Percentiles rank a stretch among this genome's conserved stretches.
These are phyloP conservation scores for Vesta saturnalis DNA, from an alignment of 2,888 invertebrate genomes.

Conservation along the genomic window DNA sequence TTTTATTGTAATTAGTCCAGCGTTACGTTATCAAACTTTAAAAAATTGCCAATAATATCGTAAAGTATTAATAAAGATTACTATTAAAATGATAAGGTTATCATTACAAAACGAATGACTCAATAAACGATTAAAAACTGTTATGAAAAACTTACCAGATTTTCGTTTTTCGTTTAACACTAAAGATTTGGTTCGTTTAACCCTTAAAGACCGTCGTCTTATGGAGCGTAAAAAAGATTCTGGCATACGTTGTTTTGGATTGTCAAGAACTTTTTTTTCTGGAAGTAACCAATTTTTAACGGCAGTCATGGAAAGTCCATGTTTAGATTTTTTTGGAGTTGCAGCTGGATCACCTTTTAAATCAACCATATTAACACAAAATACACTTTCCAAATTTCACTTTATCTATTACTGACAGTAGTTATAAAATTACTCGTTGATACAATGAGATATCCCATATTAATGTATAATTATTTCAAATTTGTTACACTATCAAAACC, in stretches of 20 bases:
- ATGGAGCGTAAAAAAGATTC: constrained; percentile 80
- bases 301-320: constrained; percentile 69
- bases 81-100: neutral
- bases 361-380: constrained; percentile 58
- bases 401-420: neutral
- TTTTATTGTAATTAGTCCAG: too few species aligned
- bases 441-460: neutral
- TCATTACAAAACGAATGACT: too few species aligned
- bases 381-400: constrained; percentile 1
- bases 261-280: constrained; percentile 48
- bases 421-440: neutral
- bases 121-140: neutral
- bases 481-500: too few species aligned
- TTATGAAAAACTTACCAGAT: constrained; percentile 77
- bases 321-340: constrained; percentile 57
- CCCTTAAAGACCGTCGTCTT: constrained; percentile 74
- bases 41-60: too few species aligned
- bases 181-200: constrained; percentile 79
- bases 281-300: constrained; percentile 81
- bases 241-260: constrained; percentile 71
- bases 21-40: too few species aligned
- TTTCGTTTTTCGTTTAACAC: constrained; percentile 80
- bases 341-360: constrained; percentile 56
- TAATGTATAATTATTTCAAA: too few species aligned
- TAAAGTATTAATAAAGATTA: neutral